Percentiles rank a stretch among this genome's conserved stretches.
These are phyloP conservation scores for Palythoa grandiflora DNA, from an alignment of 92 coral and sea anemone genomes.

Conservation along the genomic window DNA sequence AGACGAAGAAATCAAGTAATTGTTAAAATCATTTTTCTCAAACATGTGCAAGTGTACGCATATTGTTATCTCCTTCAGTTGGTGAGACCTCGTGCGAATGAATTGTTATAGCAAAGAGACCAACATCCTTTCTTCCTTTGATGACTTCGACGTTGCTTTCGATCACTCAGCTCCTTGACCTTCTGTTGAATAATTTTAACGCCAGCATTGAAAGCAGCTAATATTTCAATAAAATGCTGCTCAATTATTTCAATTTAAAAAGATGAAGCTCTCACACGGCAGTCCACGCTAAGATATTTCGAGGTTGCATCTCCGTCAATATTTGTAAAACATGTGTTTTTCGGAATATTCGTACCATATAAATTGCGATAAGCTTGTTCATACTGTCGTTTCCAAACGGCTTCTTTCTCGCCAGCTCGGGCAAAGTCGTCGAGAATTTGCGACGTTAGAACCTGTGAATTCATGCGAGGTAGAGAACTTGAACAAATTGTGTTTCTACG, in stretches of 20 bases:
- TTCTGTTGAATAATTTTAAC: background rate
- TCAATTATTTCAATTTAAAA: background rate
- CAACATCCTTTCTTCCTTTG: background rate
- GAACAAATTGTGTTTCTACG: conserved; percentile 40
- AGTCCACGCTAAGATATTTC: conserved; percentile 38
- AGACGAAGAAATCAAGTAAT: background rate
- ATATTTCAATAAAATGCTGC: background rate
- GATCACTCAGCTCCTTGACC: background rate
- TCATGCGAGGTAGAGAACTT: conserved; percentile 29
- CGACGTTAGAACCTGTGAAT: conserved; percentile 29
- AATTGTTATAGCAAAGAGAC: background rate
- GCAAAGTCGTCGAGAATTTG: conserved; percentile 48
- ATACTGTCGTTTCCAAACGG: conserved; percentile 30
- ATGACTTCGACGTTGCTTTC: background rate
- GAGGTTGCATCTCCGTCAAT: conserved; percentile 29
- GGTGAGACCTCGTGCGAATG: background rate
- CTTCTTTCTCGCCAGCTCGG: conserved; percentile 35
- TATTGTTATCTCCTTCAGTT: background rate
- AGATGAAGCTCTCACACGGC: conserved; percentile 29
- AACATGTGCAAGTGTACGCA: background rate
- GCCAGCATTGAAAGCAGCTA: background rate
- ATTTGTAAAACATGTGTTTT: conserved; percentile 19
- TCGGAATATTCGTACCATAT: conserved; percentile 41
- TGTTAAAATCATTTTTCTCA: background rate
- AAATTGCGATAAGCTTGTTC: conserved; percentile 45